Percentiles rank a stretch among this genome's conserved stretches.
These are phyloP conservation scores for Gallinago stenura DNA, from an alignment of 2,797 vertebrate genomes.

Conservation along the genomic window DNA sequence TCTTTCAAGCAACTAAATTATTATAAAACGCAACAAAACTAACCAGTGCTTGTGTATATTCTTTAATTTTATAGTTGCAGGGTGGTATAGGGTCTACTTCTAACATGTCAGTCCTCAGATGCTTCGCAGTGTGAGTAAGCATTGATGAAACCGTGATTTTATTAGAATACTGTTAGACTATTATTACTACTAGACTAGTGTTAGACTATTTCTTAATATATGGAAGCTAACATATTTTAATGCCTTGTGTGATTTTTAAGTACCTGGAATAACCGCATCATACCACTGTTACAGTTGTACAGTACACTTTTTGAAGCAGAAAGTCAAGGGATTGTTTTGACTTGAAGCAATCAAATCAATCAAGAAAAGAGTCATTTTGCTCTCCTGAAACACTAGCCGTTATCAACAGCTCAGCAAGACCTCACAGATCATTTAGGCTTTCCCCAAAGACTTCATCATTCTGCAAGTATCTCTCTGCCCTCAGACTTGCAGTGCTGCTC, in stretches of 20 bases:
- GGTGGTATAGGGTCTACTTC: background rate
- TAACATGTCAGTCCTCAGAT: background rate
- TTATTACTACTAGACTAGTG: background rate
- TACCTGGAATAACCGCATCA: background rate
- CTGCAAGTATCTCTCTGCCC: background rate
- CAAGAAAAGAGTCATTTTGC: background rate
- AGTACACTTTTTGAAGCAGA: background rate
- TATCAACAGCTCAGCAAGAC: constrained; percentile 7
- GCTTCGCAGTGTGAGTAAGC: background rate
- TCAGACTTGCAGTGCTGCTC: background rate
- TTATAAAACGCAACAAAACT: accelerated
- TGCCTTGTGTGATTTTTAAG: background rate
- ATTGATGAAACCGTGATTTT: background rate
- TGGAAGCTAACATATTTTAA: background rate
- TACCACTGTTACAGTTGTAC: background rate
- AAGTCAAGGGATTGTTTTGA: background rate
- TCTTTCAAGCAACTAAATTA: background rate
- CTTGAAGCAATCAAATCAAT: background rate
- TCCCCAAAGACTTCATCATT: background rate
- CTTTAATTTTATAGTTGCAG: background rate
- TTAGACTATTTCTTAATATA: background rate
- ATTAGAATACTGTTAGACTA: background rate
- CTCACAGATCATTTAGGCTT: background rate
- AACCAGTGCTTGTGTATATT: background rate
- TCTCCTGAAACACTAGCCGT: background rate